Evolutionary conservation across 2,113 vertebrate genomes (phyloP).

Genomic region (Charina bottae): DNA sequence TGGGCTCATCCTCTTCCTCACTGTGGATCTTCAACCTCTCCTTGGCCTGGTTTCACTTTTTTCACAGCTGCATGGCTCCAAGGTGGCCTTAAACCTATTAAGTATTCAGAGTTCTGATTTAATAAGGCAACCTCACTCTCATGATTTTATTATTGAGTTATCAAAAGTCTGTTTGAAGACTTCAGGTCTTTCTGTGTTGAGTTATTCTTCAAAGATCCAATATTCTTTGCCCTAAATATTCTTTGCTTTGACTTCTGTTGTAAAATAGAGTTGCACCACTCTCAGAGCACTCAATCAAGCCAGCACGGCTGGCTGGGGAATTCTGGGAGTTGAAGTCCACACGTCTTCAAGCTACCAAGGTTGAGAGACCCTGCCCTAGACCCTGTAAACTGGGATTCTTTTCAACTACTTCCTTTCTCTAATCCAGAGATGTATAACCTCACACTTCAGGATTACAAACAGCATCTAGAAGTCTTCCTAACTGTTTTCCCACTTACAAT

Average conservation of each 20-base stretch:
- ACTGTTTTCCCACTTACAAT: background rate
- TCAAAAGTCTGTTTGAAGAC: constrained; percentile 48
- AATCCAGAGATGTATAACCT: background rate
- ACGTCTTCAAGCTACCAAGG: too few species aligned
- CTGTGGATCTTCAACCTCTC: background rate
- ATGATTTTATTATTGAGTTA: constrained; percentile 64
- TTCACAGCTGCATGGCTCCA: background rate
- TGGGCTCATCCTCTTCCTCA: background rate
- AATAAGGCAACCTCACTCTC: constrained; percentile 30
- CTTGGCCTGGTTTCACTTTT: background rate
- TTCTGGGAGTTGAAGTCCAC: too few species aligned
- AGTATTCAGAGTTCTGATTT: constrained; percentile 29
- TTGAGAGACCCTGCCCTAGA: too few species aligned
- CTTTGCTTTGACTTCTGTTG: fast-evolving
- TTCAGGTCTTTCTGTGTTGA: background rate
- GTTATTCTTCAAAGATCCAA: background rate
- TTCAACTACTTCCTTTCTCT: background rate
- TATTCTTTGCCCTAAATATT: fast-evolving
- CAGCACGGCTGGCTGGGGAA: too few species aligned
- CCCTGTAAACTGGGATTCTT: background rate
- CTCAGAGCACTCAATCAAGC: too few species aligned
- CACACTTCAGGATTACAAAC: background rate
- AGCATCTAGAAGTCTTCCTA: background rate
- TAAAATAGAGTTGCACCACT: background rate
- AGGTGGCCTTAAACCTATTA: background rate